These are phyloP conservation scores for Gobionotothen gibberifrons DNA, from an alignment of 2,797 vertebrate species.

Conservation along the genomic window DNA sequence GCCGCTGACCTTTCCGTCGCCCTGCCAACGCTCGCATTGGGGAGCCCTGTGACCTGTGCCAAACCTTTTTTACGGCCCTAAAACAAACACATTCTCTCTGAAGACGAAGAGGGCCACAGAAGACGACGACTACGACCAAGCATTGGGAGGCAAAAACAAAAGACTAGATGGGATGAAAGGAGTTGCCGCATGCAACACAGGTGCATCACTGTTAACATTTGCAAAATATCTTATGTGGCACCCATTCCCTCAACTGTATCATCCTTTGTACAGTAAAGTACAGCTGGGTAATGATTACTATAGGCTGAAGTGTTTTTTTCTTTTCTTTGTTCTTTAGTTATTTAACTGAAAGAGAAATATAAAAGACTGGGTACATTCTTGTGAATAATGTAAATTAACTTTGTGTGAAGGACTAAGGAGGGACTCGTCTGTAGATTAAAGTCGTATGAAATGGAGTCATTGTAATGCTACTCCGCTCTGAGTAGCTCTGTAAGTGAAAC, in stretches of 20 bases:
- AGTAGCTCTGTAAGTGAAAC: conserved; percentile 46
- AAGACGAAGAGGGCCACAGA: conserved; percentile 35
- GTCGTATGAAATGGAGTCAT: conserved; percentile 64
- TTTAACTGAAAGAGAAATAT: conserved; percentile 89
- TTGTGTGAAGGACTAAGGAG: conserved; percentile 56
- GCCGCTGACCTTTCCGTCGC: conserved; percentile 37
- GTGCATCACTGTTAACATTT: conserved; percentile 61
- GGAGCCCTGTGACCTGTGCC: conserved; percentile 72
- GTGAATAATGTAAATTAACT: conserved; percentile 98
- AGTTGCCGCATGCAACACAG: conserved; percentile 38
- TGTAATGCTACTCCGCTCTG: conserved; percentile 47
- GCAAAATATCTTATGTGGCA: conserved; percentile 45
- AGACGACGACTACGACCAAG: conserved; percentile 41
- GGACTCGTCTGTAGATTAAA: conserved; percentile 66
- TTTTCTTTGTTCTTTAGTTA: conserved; percentile 90
- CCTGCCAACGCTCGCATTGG: conserved; percentile 41
- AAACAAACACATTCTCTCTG: conserved; percentile 50
- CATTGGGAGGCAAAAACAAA: conserved; percentile 39
- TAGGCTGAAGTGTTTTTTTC: conserved; percentile 58
- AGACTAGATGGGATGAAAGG: conserved; percentile 39
- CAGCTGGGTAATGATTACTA: conserved; percentile 64
- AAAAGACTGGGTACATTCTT: conserved; percentile 87
- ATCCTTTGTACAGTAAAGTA: conserved; percentile 71
- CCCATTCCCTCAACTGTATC: conserved; percentile 71
- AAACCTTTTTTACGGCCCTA: conserved; percentile 55